A percentile compares a stretch with the other conserved stretches of the same genome.
phyloP scores from a whole-genome alignment of 1,140 invertebrate species.

The Holotrichia oblita region DNA sequence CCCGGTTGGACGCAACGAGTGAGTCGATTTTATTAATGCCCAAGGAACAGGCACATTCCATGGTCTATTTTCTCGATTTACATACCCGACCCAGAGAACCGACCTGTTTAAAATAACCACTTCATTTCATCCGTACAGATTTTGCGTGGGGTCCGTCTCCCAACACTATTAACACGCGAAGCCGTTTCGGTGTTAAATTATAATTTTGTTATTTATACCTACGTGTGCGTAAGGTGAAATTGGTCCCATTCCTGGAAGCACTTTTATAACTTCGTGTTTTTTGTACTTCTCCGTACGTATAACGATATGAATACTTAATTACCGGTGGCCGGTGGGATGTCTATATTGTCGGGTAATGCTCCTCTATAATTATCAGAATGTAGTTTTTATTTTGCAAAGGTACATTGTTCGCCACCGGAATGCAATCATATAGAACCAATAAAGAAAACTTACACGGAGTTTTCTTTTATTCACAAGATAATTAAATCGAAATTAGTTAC shows the following conservation, averaged over 20 bases:
- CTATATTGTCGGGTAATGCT: slow-evolving; percentile 32
- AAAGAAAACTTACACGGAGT: slow-evolving; percentile 2
- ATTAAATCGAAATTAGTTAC: slow-evolving; percentile 2
- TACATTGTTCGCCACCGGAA: slow-evolving; percentile 16
- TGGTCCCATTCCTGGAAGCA: slow-evolving; percentile 31
- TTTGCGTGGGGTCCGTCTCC: slow-evolving; percentile 29
- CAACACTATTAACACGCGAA: slow-evolving; percentile 34
- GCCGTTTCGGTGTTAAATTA: slow-evolving; percentile 36
- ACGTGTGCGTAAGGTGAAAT: slow-evolving; percentile 25
- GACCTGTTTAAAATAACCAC: slow-evolving; percentile 35
- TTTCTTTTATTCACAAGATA: background rate
- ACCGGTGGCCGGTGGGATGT: slow-evolving; percentile 31
- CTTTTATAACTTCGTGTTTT: slow-evolving; percentile 29
- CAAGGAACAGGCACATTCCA: slow-evolving; percentile 11
- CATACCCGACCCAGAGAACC: slow-evolving; percentile 24
- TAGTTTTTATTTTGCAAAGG: slow-evolving; percentile 11
- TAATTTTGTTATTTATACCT: slow-evolving; percentile 36
- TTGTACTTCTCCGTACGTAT: slow-evolving; percentile 14
- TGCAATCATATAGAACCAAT: background rate
- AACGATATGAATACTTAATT: slow-evolving; percentile 37
- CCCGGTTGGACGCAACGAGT: background rate
- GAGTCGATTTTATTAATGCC: slow-evolving; percentile 22
- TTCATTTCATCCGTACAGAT: slow-evolving; percentile 21
- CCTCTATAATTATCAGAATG: slow-evolving; percentile 24
- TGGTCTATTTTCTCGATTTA: background rate